phyloP scores from a whole-genome alignment of 2,888 invertebrate species.

The Cartodere bifasciata region DNA sequence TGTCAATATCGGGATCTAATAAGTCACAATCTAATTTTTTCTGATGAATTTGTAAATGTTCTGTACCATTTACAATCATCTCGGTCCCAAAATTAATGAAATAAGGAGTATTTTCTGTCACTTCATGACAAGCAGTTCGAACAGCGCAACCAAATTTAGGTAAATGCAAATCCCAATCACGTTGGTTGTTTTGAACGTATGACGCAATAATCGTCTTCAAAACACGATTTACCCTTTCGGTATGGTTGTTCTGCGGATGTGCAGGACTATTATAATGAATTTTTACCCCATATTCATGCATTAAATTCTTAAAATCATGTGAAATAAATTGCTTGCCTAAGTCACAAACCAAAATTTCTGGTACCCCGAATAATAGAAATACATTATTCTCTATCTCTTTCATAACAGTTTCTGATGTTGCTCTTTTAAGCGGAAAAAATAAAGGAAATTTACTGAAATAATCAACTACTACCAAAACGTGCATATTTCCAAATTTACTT shows the following conservation, averaged over 20 bases:
- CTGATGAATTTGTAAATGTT: too few relatives aligned
- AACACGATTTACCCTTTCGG: slow-evolving; percentile 17
- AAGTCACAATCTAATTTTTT: too few relatives aligned
- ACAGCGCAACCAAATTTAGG: slow-evolving; percentile 16
- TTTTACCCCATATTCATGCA: slow-evolving; percentile 8
- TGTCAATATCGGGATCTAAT: too few relatives aligned
- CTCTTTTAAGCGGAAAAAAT: slow-evolving; percentile 13
- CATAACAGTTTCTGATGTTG: slow-evolving; percentile 11
- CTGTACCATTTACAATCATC: slow-evolving; percentile 1
- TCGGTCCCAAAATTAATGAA: slow-evolving; percentile 15
- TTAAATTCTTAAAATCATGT: slow-evolving; percentile 9
- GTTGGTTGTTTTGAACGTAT: slow-evolving; percentile 16
- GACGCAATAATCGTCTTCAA: slow-evolving; percentile 18
- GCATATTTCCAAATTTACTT: slow-evolving; percentile 10
- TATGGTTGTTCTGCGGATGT: slow-evolving; percentile 19
- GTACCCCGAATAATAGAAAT: slow-evolving; percentile 15
- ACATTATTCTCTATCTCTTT: slow-evolving; percentile 13
- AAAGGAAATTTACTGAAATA: slow-evolving; percentile 15
- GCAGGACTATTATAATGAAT: slow-evolving; percentile 12
- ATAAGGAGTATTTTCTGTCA: slow-evolving; percentile 12
- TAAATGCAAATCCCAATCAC: slow-evolving; percentile 17
- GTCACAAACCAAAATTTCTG: slow-evolving; percentile 15
- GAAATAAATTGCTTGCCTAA: slow-evolving; percentile 17
- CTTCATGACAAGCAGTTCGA: slow-evolving; percentile 14
- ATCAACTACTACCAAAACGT: slow-evolving; percentile 17